Evolutionary conservation across 2,888 invertebrate species (phyloP), one percentile per base, ranked within the genome.

Genomic region (Sarcophaga rosellei): DNA sequence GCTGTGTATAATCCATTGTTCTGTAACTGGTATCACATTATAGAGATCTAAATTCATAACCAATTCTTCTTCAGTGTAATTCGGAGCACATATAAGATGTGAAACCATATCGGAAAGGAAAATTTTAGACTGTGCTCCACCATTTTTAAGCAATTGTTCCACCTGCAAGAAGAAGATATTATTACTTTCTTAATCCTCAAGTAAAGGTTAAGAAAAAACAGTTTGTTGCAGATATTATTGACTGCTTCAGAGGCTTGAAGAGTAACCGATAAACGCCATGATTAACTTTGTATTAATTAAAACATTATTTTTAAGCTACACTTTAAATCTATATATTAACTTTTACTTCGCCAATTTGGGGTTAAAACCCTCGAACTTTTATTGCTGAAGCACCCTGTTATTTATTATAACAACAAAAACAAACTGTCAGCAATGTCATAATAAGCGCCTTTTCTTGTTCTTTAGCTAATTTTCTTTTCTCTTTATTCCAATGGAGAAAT

Each of bases 51-150:
- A 96, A 12, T 98, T 98, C 94, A 98, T 98, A 81, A 96, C 95
- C 89, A 98, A 95, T 93, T 98, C 98, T 91, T 95, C 96, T 92
- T 98, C 97, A 90, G 96, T 95, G 82, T 96, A 96, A 94, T 97
- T 96, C 89, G 95, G 94, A 44, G 97, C 98, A 90, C 98, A 97
- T 91, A 99, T 97, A 90, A 98, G 95, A 94, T 98, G 98, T 65
- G 98, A 98, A 88, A 98, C 97, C 94, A 96, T 97, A 94, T 98
- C 98, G 87, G 97, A 96, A 90, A 98, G 96, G 94, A 98, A 99
- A 90, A 96, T 96, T 88, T 96, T 96, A 89, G 96, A 95, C 92
- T 98, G 97, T 25, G 97, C 99, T 77, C 98, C 98, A 88, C 98
- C 97, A 92, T 95, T 95, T 93, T 96, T 96, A 85, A 99, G 94